These are phyloP conservation scores for Aphyosemion australe DNA, from an alignment of 2,113 vertebrate species.

Conservation along the genomic window DNA sequence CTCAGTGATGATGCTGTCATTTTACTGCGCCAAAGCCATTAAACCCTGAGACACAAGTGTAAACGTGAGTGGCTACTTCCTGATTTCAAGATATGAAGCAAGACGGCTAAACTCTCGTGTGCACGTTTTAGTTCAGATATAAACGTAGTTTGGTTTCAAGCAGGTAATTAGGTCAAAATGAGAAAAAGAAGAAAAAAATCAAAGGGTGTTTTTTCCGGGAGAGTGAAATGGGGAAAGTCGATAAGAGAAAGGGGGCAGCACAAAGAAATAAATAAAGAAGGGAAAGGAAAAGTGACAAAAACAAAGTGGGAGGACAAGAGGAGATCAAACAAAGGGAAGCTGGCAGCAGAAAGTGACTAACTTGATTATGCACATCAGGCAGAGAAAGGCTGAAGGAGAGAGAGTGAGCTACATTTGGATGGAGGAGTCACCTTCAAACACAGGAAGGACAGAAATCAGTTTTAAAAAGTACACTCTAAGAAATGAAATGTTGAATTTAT, in stretches of 20 bases:
- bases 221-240: background rate
- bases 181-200: background rate
- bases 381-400: constrained; percentile 14
- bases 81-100: too few species aligned
- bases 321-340: constrained; percentile 54
- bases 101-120: background rate
- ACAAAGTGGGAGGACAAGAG: constrained; percentile 7
- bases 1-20: constrained; percentile 17
- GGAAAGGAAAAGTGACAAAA: background rate
- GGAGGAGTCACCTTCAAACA: constrained; percentile 45
- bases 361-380: constrained; percentile 18
- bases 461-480: constrained; percentile 22
- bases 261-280: background rate
- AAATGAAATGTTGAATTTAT: background rate
- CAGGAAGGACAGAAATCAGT: constrained; percentile 25
- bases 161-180: background rate
- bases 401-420: constrained; percentile 44
- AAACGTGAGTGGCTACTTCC: too few species aligned
- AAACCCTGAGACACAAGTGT: background rate
- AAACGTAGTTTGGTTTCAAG: background rate
- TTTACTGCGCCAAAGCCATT: background rate
- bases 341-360: constrained; percentile 21
- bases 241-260: background rate
- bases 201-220: background rate
- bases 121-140: background rate